These are phyloP conservation scores for Drosophila cyrtoloma DNA, from an alignment of 2,888 invertebrate species.

Conservation along the genomic window DNA sequence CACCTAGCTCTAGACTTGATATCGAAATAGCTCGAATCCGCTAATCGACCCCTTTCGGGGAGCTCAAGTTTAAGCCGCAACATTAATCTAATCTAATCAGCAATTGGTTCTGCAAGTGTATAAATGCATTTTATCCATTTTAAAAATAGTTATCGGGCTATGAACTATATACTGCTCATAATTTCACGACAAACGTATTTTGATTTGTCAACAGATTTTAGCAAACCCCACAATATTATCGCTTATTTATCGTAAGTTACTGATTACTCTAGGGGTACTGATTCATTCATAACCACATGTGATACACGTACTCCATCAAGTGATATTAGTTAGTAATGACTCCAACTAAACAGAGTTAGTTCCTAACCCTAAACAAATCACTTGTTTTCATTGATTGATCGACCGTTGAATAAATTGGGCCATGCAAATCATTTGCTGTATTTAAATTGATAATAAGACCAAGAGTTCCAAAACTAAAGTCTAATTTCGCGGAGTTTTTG, in stretches of 20 bases:
- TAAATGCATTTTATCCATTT: not conserved
- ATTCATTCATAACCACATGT: slow-evolving; percentile 19
- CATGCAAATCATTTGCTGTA: slow-evolving; percentile 65
- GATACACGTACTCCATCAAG: slow-evolving; percentile 36
- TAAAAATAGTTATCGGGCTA: not conserved
- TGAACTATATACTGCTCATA: not conserved
- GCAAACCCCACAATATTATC: not conserved
- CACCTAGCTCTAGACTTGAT: not conserved
- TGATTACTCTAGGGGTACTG: not conserved
- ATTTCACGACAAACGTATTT: not conserved
- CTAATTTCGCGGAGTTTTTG: slow-evolving; percentile 77
- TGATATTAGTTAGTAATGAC: slow-evolving; percentile 25
- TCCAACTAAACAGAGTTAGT: not conserved
- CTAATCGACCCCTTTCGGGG: slow-evolving; percentile 11
- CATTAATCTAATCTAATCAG: slow-evolving; percentile 31
- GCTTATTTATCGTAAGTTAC: slow-evolving; percentile 4
- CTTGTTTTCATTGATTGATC: slow-evolving; percentile 63
- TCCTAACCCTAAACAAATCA: slow-evolving; percentile 23
- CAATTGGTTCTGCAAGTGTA: not conserved
- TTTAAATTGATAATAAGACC: slow-evolving; percentile 64
- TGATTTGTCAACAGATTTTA: not conserved
- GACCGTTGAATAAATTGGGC: slow-evolving; percentile 41
- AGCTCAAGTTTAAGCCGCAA: slow-evolving; percentile 4
- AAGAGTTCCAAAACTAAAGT: slow-evolving; percentile 55
- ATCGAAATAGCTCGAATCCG: slow-evolving; percentile 7